phyloP scores from a whole-genome alignment of 2,797 vertebrate genomes.

The Hemitrygon akajei region DNA sequence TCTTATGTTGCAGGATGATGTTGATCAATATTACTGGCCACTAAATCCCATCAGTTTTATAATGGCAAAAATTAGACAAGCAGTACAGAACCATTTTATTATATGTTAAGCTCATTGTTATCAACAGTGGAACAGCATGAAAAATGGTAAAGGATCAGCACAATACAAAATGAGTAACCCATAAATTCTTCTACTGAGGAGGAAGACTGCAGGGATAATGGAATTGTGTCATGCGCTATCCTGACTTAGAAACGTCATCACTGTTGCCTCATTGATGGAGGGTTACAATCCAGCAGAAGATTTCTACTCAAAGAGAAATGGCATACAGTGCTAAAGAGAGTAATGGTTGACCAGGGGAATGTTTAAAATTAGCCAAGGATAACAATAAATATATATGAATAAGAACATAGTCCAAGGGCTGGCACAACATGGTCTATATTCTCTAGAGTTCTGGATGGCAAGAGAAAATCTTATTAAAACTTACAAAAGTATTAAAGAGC shows the following conservation, averaged over 20 bases:
- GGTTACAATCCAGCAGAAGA: not conserved
- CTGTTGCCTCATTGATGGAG: not conserved
- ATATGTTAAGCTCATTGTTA: not conserved
- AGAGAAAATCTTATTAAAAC: no score
- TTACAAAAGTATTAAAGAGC: no score
- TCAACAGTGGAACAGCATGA: not conserved
- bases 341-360: no score
- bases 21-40: not conserved
- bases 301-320: no score
- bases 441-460: no score
- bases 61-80: not conserved
- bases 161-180: not conserved
- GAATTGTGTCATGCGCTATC: not conserved
- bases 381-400: no score
- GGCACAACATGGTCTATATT: no score
- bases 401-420: no score
- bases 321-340: no score
- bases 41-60: not conserved
- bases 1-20: not conserved
- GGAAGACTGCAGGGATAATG: not conserved
- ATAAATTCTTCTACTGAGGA: not conserved
- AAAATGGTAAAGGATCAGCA: not conserved
- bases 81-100: not conserved
- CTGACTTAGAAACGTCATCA: not conserved
- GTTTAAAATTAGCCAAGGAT: no score